These are phyloP conservation scores for Chaetophractus vellerosus DNA, from an alignment of 2,797 vertebrate species.

Conservation along the genomic window DNA sequence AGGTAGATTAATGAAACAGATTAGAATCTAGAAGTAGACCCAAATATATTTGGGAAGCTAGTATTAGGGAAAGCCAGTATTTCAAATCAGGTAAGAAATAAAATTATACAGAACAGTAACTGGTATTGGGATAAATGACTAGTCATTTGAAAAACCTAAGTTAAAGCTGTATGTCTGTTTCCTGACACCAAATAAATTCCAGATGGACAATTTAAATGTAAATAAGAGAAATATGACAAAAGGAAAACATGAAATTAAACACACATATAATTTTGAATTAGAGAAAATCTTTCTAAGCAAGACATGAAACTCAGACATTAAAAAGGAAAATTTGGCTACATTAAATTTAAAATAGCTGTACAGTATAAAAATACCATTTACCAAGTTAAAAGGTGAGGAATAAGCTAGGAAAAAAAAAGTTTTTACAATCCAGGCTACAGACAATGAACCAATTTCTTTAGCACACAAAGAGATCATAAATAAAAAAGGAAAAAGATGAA, in stretches of 20 bases:
- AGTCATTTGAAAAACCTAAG: neutral
- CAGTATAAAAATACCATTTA: neutral
- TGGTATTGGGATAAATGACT: neutral
- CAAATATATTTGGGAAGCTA: neutral
- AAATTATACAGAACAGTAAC: neutral
- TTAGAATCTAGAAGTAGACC: slow-evolving; percentile 22
- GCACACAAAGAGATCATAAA: neutral
- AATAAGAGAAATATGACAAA: neutral
- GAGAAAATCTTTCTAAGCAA: slow-evolving; percentile 11
- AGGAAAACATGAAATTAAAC: neutral
- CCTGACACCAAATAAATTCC: neutral
- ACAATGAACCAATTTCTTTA: neutral
- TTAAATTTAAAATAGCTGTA: neutral
- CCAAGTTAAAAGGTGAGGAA: slow-evolving; percentile 13
- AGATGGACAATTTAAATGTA: neutral
- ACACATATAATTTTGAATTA: neutral
- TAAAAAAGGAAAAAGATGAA: slow-evolving; percentile 24
- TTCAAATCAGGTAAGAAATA: neutral
- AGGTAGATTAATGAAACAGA: neutral
- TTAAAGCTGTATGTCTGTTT: slow-evolving; percentile 15
- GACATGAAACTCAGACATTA: neutral
- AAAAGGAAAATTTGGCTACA: neutral
- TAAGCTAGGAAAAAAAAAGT: neutral
- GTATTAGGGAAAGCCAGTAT: neutral
- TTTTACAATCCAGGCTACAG: neutral